Evolutionary conservation across 2,888 invertebrate species (phyloP).

Genomic region (Theretra japonica): DNA sequence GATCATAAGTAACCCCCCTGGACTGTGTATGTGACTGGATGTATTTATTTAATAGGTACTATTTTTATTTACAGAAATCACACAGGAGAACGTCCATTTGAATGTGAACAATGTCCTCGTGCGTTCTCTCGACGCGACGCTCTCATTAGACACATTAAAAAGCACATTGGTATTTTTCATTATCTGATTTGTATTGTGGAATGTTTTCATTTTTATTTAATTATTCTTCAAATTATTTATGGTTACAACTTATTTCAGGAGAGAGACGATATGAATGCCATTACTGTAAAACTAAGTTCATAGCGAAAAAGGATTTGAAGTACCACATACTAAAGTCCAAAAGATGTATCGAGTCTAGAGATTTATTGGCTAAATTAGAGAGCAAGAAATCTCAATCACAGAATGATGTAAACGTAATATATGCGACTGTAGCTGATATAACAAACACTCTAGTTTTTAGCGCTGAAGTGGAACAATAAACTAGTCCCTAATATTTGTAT

Average conservation of each 20-base stretch:
- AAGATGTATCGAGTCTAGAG: constrained; percentile 5
- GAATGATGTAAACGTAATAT: not conserved
- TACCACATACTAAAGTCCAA: constrained; percentile 42
- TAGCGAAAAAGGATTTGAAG: constrained; percentile 43
- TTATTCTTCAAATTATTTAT: not conserved
- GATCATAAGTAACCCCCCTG: too few species aligned
- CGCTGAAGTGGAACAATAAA: constrained; percentile 6
- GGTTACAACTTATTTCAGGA: constrained; percentile 59
- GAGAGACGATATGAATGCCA: constrained; percentile 55
- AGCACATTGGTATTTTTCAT: constrained; percentile 54
- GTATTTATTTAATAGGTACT: too few species aligned
- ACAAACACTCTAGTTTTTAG: not conserved
- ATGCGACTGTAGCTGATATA: constrained; percentile 15
- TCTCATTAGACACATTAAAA: constrained; percentile 55
- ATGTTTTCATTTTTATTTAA: not conserved
- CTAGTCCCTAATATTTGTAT: not conserved
- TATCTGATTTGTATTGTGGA: not conserved
- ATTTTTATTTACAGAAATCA: constrained; percentile 58
- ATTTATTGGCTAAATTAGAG: not conserved
- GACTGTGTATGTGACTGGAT: too few species aligned
- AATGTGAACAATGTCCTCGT: constrained; percentile 58
- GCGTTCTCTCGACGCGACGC: constrained; percentile 53
- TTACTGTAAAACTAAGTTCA: constrained; percentile 51
- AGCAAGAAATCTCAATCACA: not conserved
- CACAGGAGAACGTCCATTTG: constrained; percentile 59